Conservation (phyloP, 2,888 invertebrate genomes). For the Brachyptera risi region DNA sequence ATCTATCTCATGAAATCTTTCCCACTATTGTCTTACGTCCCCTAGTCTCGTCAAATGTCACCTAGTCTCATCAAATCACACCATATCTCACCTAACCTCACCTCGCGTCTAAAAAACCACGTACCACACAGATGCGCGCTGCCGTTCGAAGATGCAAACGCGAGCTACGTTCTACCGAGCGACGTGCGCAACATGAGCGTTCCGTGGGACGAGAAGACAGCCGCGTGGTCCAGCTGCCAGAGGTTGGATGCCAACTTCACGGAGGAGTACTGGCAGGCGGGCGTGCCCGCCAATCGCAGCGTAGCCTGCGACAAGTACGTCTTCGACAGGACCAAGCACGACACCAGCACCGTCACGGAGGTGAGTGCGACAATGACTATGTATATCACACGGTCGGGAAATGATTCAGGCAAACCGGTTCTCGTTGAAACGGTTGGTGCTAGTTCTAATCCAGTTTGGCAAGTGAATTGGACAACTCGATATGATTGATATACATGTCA, state of each 20-base stretch:
- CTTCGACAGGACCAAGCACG: slow-evolving; percentile 56
- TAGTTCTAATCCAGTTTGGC: not conserved
- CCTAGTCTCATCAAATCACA: too few species aligned
- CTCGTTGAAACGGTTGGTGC: too few species aligned
- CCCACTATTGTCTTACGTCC: too few species aligned
- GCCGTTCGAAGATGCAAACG: slow-evolving; percentile 52
- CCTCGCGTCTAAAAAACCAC: too few species aligned
- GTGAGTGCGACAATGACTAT: too few species aligned
- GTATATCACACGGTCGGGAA: too few species aligned
- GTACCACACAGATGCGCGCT: slow-evolving; percentile 56
- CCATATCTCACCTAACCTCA: too few species aligned
- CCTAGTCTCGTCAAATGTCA: too few species aligned
- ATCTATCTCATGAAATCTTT: too few species aligned
- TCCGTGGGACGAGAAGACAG: slow-evolving; percentile 49
- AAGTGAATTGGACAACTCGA: too few species aligned
- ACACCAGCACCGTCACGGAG: slow-evolving; percentile 61
- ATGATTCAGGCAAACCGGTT: too few species aligned
- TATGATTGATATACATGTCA: too few species aligned
- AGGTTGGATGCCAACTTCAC: slow-evolving; percentile 48
- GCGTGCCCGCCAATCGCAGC: slow-evolving; percentile 38
- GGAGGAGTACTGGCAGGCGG: slow-evolving; percentile 40
- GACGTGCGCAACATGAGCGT: slow-evolving; percentile 50
- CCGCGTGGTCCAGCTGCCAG: slow-evolving; percentile 52
- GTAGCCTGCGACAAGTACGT: slow-evolving; percentile 54
- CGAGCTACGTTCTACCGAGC: slow-evolving; percentile 48